Base-by-base conservation (phyloP, 2,888 invertebrate species). In the Scaptomyza reducta region DNA sequence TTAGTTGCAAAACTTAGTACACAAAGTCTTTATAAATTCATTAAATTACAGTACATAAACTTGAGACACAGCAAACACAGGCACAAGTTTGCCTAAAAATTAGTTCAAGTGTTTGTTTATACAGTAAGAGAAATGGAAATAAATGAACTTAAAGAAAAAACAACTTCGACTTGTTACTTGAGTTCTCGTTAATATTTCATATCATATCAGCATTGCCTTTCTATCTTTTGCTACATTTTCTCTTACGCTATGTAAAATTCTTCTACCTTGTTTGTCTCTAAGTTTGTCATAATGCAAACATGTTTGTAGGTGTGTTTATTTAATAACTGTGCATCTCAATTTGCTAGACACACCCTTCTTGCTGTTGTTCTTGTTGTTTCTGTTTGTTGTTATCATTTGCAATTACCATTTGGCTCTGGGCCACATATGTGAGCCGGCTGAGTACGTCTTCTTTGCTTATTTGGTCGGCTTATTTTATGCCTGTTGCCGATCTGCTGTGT, bases 261-360 rank as follows among this genome's bases (percentile, higher is more conserved):
- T 3, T 38, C 9, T 38, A 38, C 38, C 33, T 14, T 14, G 38
- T 38, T 38, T 14, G 14, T 9, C 10, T 22, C 0, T n/a, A 6
- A 1, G 4, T 29, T 61, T 41, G 31, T 22, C 22, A 5, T 6
- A 9, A 25, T 35, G 55, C n/a, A 27, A n/a, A 9, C 10, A 18
- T 7, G 31, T 64, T 31, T n/a, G 10, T 55, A 14, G 7, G 7
- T 35, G 50, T 41, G 31, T 41, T 66, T 61, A 74, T 64, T 79
- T 67, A 58, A 63, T 80, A 69, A 75, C 46, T 66, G 68, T 77
- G 55, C 65, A 70, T 74, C 74, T 74, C 69, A 75, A 82, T 76
- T 72, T 79, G 60, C 61, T 44, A 50, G 55, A 50, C 42, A 33
- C 13, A 13, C n/a, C 59, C 11, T 25, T 50, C 27, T 29, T 59